Conservation (phyloP, 2,888 invertebrate genomes). For the Hyles lineata region DNA sequence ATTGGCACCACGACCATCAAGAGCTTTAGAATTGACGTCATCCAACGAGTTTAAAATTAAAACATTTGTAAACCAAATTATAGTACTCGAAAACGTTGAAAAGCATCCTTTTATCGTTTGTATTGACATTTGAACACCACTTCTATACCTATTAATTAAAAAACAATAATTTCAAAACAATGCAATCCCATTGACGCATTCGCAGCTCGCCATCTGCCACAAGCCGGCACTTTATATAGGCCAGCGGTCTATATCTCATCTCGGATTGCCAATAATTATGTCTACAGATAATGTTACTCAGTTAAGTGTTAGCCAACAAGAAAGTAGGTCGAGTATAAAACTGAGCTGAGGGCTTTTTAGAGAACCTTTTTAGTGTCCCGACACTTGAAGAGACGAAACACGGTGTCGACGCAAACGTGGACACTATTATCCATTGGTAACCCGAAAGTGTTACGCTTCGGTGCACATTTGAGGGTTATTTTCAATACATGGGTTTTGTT, state of each 20-base stretch:
- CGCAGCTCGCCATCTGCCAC: neutral
- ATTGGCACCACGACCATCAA: too few species aligned
- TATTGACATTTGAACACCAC: neutral
- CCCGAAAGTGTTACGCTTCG: slow-evolving; percentile 4
- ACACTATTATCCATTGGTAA: slow-evolving; percentile 5
- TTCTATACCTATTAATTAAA: neutral
- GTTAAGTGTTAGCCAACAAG: slow-evolving; percentile 49
- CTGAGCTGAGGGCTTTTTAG: slow-evolving; percentile 42
- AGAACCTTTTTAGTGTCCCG: slow-evolving; percentile 47
- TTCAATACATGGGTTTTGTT: slow-evolving; percentile 2
- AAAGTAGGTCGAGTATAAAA: slow-evolving; percentile 52
- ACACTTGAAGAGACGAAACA: slow-evolving; percentile 45
- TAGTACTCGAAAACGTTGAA: too few species aligned
- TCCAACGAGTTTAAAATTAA: too few species aligned
- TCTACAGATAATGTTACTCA: slow-evolving; percentile 50
- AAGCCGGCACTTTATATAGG: slow-evolving; percentile 10
- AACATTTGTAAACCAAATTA: neutral
- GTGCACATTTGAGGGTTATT: slow-evolving; percentile 10
- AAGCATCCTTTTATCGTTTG: neutral
- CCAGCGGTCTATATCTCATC: slow-evolving; percentile 29
- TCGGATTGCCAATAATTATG: slow-evolving; percentile 48
- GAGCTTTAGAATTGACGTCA: too few species aligned
- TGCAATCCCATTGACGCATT: neutral
- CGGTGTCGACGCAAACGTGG: slow-evolving; percentile 13
- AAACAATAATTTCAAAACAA: slow-evolving; percentile 1